phyloP scores from a whole-genome alignment of 2,888 invertebrate genomes.

The Archips crataeganus region DNA sequence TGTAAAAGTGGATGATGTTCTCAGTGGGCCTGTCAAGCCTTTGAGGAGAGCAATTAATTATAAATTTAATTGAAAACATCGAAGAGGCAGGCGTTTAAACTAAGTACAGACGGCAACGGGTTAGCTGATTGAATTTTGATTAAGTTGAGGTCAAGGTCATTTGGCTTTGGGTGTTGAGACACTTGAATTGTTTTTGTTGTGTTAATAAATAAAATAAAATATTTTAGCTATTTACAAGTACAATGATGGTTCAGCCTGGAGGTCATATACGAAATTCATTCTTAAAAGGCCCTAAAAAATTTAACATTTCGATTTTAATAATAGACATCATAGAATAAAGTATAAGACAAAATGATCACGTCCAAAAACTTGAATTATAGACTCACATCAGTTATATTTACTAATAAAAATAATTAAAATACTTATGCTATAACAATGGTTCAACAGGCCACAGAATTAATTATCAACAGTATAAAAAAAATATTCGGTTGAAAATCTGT shows the following conservation, averaged over 20 bases:
- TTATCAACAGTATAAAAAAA: no score
- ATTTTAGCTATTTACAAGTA: background rate
- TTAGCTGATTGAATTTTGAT: conserved; percentile 38
- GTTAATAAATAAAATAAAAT: background rate
- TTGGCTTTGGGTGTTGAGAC: background rate
- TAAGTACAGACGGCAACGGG: conserved; percentile 58
- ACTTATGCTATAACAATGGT: no score
- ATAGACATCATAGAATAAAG: no score
- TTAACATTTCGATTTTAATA: background rate
- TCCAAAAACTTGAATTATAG: no score
- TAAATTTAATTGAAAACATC: conserved; percentile 78
- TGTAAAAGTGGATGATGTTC: conserved; percentile 81
- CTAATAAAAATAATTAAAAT: no score
- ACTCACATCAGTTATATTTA: no score
- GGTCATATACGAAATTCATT: background rate
- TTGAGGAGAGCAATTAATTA: conserved; percentile 79
- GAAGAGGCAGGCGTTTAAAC: conserved; percentile 61
- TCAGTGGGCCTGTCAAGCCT: conserved; percentile 73
- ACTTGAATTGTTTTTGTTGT: background rate
- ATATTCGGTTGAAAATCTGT: no score
- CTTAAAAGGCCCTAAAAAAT: background rate
- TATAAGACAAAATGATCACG: no score
- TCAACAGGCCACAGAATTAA: no score
- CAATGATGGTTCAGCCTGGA: background rate
- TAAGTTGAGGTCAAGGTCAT: conserved; percentile 18